Conservation (phyloP, 2,888 invertebrate genomes). For the Cephus pulcher region DNA sequence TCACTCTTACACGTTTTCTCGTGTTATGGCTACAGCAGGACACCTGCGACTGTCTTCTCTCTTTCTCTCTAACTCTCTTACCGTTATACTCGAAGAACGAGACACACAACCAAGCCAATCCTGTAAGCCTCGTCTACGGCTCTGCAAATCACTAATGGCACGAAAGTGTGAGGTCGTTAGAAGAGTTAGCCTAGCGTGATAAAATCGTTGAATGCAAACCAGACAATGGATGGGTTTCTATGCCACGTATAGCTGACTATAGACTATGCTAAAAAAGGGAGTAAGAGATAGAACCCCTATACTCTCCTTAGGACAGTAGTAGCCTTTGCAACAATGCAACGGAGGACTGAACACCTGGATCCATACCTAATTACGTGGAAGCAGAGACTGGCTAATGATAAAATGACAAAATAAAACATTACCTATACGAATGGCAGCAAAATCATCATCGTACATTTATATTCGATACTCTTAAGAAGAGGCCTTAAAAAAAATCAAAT, state of each 20-base stretch:
- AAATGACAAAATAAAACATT: background rate
- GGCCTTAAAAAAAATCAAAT: background rate
- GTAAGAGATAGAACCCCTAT: background rate
- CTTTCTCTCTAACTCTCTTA: background rate
- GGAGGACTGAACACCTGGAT: slow-evolving; percentile 41
- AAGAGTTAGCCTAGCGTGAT: slow-evolving; percentile 55
- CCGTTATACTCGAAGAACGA: background rate
- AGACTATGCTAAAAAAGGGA: background rate
- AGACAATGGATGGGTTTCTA: slow-evolving; percentile 43
- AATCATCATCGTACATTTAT: background rate
- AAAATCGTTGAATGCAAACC: slow-evolving; percentile 56
- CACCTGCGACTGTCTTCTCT: background rate
- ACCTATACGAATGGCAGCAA: too few species aligned
- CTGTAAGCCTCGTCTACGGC: background rate
- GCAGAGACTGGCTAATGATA: background rate
- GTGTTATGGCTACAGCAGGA: background rate
- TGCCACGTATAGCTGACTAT: background rate
- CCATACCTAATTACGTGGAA: slow-evolving; percentile 40
- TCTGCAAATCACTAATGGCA: slow-evolving; percentile 51
- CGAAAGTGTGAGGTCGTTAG: slow-evolving; percentile 53
- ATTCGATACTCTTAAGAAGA: background rate
- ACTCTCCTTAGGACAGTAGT: background rate
- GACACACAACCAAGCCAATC: background rate
- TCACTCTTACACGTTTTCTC: background rate
- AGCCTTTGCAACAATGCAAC: slow-evolving; percentile 21